These are phyloP conservation scores for Columba janthina DNA, from an alignment of 2,113 vertebrate genomes.

Conservation along the genomic window DNA sequence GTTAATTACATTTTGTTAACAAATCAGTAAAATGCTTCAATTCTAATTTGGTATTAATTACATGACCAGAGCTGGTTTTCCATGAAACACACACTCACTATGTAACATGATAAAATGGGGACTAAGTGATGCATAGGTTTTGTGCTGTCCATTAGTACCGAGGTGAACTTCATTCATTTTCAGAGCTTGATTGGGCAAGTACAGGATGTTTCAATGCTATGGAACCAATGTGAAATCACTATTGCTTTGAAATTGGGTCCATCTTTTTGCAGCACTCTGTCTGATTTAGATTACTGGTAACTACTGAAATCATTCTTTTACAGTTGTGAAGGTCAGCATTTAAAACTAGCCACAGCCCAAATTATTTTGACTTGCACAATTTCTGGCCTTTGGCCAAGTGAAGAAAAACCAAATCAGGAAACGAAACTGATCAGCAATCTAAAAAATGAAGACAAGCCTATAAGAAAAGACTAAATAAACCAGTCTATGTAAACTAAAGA, in stretches of 20 bases:
- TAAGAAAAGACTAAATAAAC: not conserved
- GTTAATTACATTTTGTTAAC: not conserved
- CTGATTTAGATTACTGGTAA: not conserved
- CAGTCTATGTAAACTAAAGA: not conserved
- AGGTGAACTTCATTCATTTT: not conserved
- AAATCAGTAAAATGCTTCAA: not conserved
- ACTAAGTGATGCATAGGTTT: not conserved
- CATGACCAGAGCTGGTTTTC: not conserved
- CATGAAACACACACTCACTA: not conserved
- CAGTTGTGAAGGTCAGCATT: not conserved
- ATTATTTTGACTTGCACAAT: not conserved
- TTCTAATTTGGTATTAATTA: not conserved
- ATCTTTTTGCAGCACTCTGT: too few relatives aligned
- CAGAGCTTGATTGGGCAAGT: not conserved
- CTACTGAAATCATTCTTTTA: not conserved
- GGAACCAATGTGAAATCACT: too few relatives aligned
- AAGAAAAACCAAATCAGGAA: not conserved
- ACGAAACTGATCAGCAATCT: not conserved
- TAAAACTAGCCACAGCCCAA: not conserved
- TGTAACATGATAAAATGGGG: not conserved
- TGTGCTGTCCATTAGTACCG: not conserved
- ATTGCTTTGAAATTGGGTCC: too few relatives aligned
- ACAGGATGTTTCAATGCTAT: too few relatives aligned
- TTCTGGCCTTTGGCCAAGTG: not conserved
- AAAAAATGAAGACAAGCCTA: fast-evolving